These are phyloP conservation scores for Eolophus roseicapilla DNA, from an alignment of 2,113 vertebrate species.

Conservation along the genomic window DNA sequence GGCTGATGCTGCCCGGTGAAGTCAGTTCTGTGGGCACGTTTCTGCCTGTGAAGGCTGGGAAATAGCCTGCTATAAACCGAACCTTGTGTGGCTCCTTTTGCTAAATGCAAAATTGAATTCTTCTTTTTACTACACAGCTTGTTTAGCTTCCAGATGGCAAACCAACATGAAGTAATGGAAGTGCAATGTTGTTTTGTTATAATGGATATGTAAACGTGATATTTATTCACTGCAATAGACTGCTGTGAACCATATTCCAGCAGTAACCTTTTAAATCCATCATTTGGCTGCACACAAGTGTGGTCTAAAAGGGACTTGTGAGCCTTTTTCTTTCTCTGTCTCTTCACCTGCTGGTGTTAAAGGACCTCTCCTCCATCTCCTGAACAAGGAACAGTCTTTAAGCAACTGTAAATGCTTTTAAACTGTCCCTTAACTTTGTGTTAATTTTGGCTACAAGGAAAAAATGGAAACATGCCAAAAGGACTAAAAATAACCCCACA, in stretches of 20 bases:
- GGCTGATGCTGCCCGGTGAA: not conserved
- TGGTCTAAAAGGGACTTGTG: not conserved
- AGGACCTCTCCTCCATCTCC: not conserved
- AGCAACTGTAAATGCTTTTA: not conserved
- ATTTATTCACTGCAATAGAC: slow-evolving; percentile 72
- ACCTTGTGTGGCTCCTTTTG: slow-evolving; percentile 49
- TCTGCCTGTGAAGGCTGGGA: slow-evolving; percentile 43
- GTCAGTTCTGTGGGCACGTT: not conserved
- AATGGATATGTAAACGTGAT: slow-evolving; percentile 77
- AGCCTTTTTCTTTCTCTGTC: not conserved
- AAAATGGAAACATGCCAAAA: not conserved
- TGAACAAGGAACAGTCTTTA: not conserved
- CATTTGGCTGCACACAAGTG: slow-evolving; percentile 19
- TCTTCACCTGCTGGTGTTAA: not conserved
- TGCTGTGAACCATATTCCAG: slow-evolving; percentile 60
- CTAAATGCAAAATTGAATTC: slow-evolving; percentile 63
- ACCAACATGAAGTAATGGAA: slow-evolving; percentile 71
- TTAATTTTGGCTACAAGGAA: not conserved
- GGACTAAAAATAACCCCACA: not conserved
- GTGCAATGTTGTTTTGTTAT: slow-evolving; percentile 45
- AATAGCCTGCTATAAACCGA: slow-evolving; percentile 45
- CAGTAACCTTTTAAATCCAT: slow-evolving; percentile 49
- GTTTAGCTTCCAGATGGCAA: slow-evolving; percentile 77
- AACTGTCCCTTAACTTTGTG: not conserved
- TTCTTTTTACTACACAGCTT: slow-evolving; percentile 64